Conservation (phyloP, 2,797 vertebrate genomes). For the Gymnopithys bicolor region DNA sequence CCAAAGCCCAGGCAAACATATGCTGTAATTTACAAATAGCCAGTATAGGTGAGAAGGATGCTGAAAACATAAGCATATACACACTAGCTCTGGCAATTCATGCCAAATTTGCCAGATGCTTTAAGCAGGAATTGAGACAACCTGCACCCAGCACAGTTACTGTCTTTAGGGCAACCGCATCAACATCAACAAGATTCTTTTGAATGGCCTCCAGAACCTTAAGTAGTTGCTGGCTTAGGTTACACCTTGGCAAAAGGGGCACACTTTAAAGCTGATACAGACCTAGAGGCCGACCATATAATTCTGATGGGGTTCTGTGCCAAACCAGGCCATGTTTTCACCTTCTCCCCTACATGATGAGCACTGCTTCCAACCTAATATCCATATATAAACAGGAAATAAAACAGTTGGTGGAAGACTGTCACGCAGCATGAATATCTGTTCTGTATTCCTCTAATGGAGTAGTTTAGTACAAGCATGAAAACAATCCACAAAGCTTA, state of each 20-base stretch:
- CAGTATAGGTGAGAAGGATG: background rate
- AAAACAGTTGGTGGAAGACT: background rate
- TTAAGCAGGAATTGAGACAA: background rate
- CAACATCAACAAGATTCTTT: background rate
- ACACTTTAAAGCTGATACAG: background rate
- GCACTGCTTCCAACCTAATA: background rate
- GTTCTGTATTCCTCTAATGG: background rate
- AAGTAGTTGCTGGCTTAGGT: background rate
- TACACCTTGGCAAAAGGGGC: background rate
- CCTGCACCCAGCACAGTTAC: background rate
- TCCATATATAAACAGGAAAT: background rate
- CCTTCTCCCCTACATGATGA: background rate
- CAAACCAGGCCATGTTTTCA: background rate
- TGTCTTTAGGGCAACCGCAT: background rate
- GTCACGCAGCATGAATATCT: background rate
- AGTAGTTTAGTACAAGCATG: background rate
- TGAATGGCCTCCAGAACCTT: constrained; percentile 10
- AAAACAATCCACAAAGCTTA: background rate
- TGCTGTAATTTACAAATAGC: background rate
- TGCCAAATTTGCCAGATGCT: background rate
- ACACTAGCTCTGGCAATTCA: background rate
- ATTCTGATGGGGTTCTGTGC: background rate
- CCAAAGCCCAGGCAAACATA: background rate
- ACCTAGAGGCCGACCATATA: background rate
- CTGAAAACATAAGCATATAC: background rate